phyloP scores from a whole-genome alignment of 2,797 vertebrate species.

The Sarcophilus harrisii region DNA sequence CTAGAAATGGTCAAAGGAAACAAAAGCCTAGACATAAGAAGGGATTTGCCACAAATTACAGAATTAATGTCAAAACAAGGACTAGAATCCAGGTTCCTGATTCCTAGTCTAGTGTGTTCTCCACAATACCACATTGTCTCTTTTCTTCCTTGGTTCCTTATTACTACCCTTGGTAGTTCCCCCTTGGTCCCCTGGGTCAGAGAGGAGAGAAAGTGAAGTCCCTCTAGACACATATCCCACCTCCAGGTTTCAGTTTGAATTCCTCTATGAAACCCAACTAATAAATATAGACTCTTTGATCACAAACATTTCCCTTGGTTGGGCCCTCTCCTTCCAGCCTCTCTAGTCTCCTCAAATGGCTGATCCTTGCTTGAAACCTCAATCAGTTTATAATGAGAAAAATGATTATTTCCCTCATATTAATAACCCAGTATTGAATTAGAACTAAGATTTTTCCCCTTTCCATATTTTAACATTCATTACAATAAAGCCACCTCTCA shows the following conservation, averaged over 20 bases:
- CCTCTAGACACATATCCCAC: background rate
- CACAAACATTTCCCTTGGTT: background rate
- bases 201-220: background rate
- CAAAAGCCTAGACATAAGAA: background rate
- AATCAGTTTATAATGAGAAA: background rate
- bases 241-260: background rate
- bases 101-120: background rate
- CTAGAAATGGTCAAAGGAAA: background rate
- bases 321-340: background rate
- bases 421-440: background rate
- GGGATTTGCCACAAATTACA: background rate
- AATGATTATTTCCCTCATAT: background rate
- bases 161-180: background rate
- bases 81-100: background rate
- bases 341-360: background rate
- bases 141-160: background rate
- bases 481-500: background rate
- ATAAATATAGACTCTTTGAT: background rate
- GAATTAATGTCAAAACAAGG: background rate
- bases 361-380: background rate
- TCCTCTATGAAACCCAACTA: background rate
- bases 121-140: background rate
- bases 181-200: background rate
- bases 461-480: background rate
- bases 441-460: background rate